These are phyloP conservation scores for Sinhomidia bicolor DNA, from an alignment of 2,888 invertebrate genomes.

Conservation along the genomic window DNA sequence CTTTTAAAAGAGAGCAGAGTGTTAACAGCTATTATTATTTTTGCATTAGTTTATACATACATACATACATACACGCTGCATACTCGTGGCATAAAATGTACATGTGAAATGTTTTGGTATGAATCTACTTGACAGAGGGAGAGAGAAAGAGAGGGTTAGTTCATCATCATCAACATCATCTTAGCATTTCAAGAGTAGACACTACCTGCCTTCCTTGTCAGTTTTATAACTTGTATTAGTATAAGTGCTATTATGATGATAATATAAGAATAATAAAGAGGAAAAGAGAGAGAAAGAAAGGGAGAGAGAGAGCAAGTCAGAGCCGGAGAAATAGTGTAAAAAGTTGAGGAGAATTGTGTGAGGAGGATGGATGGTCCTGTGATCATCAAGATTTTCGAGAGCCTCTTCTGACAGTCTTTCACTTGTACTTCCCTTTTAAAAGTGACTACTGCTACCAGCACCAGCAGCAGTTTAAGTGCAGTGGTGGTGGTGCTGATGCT, in stretches of 20 bases:
- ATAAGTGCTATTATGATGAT: not conserved
- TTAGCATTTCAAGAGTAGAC: conserved; percentile 3
- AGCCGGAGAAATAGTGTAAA: too few species aligned
- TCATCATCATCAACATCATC: not conserved
- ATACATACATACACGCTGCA: too few species aligned
- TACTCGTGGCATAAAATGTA: too few species aligned
- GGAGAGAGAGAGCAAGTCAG: not conserved
- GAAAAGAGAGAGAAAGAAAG: not conserved
- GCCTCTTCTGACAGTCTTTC: conserved; percentile 60
- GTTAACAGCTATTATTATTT: conserved; percentile 15
- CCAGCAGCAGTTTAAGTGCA: not conserved
- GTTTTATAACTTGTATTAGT: not conserved
- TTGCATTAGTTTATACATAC: not conserved
- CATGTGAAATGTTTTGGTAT: too few species aligned
- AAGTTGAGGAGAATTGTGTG: too few species aligned
- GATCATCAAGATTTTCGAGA: conserved; percentile 61
- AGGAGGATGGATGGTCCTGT: too few species aligned
- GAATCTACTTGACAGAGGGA: too few species aligned
- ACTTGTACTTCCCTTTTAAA: conserved; percentile 44
- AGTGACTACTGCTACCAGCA: conserved; percentile 16
- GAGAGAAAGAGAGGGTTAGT: not conserved
- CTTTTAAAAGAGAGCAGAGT: too few species aligned
- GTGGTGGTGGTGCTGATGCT: too few species aligned
- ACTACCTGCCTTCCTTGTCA: conserved; percentile 13
- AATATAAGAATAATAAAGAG: not conserved